These are phyloP conservation scores for Listronotus oregonensis DNA, from an alignment of 1,140 invertebrate species.

Conservation along the genomic window DNA sequence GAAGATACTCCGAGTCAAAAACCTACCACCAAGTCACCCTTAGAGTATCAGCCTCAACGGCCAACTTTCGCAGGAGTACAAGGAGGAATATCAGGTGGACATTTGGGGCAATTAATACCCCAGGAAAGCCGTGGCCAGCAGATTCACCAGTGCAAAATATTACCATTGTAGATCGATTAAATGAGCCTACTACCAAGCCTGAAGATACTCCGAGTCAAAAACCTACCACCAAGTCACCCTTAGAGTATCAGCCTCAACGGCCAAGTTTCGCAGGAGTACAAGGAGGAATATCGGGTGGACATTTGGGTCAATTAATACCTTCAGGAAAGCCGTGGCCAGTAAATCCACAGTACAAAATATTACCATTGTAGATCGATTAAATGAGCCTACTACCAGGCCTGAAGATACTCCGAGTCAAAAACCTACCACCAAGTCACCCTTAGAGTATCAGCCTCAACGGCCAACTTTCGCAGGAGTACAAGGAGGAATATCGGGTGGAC, in stretches of 20 bases:
- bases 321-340: slow-evolving; percentile 30
- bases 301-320: slow-evolving; percentile 12
- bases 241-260: not conserved
- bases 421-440: slow-evolving; percentile 2
- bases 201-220: no score
- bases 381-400: not conserved
- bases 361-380: not conserved
- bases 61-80: slow-evolving; percentile 7
- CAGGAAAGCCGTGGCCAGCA: slow-evolving; percentile 27
- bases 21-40: slow-evolving; percentile 2
- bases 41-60: slow-evolving; percentile 10
- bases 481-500: slow-evolving; percentile 4
- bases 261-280: no score
- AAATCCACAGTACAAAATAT: slow-evolving; percentile 1
- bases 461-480: slow-evolving; percentile 8
- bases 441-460: slow-evolving; percentile 7
- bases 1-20: not conserved
- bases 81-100: not conserved
- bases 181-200: no score
- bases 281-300: no score
- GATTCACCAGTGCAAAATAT: not conserved
- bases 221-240: slow-evolving; percentile 1
- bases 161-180: no score
- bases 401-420: not conserved
- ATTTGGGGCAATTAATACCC: slow-evolving; percentile 4